Percentiles rank a stretch among this genome's conserved stretches.
phyloP scores from a whole-genome alignment of 2,888 invertebrate species.

The Drosophila robusta region DNA sequence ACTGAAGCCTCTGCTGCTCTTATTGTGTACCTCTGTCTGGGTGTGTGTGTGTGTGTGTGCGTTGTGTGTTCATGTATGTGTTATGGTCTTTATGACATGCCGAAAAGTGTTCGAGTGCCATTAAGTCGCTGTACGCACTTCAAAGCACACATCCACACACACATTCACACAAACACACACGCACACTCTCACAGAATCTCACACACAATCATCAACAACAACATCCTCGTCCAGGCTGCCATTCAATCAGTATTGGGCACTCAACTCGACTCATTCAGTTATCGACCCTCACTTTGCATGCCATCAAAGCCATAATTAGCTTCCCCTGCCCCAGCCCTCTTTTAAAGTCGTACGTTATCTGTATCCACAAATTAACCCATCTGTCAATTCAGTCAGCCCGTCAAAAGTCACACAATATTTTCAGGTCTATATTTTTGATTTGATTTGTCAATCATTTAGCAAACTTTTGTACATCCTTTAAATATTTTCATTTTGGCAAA shows the following conservation, averaged over 20 bases:
- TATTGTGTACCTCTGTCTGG: constrained; percentile 32
- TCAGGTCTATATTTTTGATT: constrained; percentile 45
- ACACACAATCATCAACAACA: constrained; percentile 25
- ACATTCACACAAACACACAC: constrained; percentile 17
- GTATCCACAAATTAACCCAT: constrained; percentile 27
- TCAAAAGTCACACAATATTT: constrained; percentile 63
- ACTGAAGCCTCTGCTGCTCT: constrained; percentile 51
- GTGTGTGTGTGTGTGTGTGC: constrained; percentile 7
- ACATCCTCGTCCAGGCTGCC: constrained; percentile 50
- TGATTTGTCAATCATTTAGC: constrained; percentile 31
- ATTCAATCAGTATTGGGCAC: constrained; percentile 69
- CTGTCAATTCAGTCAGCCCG: constrained; percentile 34
- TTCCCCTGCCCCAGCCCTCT: not conserved
- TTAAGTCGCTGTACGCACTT: constrained; percentile 71
- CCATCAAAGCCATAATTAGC: constrained; percentile 67
- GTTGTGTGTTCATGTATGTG: constrained; percentile 37
- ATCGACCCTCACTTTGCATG: constrained; percentile 59
- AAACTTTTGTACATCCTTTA: constrained; percentile 41
- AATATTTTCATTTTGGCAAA: constrained; percentile 20
- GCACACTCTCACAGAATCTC: constrained; percentile 22
- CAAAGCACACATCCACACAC: constrained; percentile 47
- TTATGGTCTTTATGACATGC: constrained; percentile 75
- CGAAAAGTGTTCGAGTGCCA: constrained; percentile 78
- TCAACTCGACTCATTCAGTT: constrained; percentile 41
- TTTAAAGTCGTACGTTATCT: constrained; percentile 39